Base-by-base conservation (phyloP, 2,888 invertebrate genomes). In the Sarcophaga subvicina region DNA sequence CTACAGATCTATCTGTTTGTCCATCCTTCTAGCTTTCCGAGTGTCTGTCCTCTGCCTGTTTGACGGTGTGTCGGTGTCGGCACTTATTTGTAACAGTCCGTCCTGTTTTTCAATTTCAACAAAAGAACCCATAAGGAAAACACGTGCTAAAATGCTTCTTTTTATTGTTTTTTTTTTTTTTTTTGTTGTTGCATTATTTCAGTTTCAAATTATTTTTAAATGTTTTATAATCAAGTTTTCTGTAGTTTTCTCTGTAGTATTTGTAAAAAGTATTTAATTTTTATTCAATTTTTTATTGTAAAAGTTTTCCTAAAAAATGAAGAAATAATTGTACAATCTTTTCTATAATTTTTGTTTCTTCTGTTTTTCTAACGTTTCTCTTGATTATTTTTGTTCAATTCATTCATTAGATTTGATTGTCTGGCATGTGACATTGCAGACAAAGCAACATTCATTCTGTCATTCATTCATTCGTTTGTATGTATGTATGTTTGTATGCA, bases 111-210 rank as follows among this genome's bases (percentile, higher is more conserved):
- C 80, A 86, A 80, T 86, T 77, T 54, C 12, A 25, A 77, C 69
- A 75, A 54, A 25, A 77, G 73, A 69, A 76, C 27, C 83, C 83
- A 77, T 62, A 80, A 86, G 86, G 64, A 73, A 83, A 86, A 83
- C 86, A 86, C 86, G 86, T 86, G 86, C 83, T 54, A 49, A n/a
- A 80, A 60, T 76, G 20, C 45, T 77, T 67, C 72, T 45, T 27
- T 25, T n/a, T 71, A 1, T 66, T 63, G 1, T n/a, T 45, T 47
- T 49, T 3, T 22, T 49, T 27, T 59, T 25, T 54, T 49, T 54
- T 27, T 59, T 25, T 54, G 22, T 54, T 54, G 54, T 12, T 37
- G 37, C 37, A 37, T 8, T 8, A 8, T 49, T 22, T 47, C 6
- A 62, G 27, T 64, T 75, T 63, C 63, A 64, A 82, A 66, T 71